Percentiles rank a stretch among this genome's conserved stretches.
These are phyloP conservation scores for Hydrozoanthus gracilis DNA, from an alignment of 92 coral and sea anemone species.

Conservation along the genomic window DNA sequence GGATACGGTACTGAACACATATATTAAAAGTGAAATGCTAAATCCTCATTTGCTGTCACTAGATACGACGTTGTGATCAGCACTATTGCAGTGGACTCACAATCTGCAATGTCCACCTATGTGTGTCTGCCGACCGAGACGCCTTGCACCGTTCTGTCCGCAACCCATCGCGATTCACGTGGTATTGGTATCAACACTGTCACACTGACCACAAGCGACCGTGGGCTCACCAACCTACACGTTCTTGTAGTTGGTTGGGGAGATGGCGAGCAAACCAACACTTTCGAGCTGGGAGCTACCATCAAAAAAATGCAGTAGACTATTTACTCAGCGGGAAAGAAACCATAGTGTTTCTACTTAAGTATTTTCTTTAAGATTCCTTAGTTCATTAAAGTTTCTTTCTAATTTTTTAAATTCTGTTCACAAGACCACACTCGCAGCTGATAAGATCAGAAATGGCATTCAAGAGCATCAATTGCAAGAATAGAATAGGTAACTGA, in stretches of 20 bases:
- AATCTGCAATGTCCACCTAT: constrained; percentile 82
- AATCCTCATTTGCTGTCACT: not conserved
- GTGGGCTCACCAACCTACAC: constrained; percentile 60
- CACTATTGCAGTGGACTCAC: constrained; percentile 67
- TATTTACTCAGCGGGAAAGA: not conserved
- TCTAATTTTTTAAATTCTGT: too few species aligned
- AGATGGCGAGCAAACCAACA: constrained; percentile 74
- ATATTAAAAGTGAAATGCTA: too few species aligned
- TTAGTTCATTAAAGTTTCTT: too few species aligned
- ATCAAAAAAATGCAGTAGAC: constrained; percentile 38
- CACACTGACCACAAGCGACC: constrained; percentile 69
- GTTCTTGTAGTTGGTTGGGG: constrained; percentile 81
- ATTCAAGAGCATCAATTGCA: too few species aligned
- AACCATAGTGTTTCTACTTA: not conserved
- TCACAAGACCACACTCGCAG: too few species aligned
- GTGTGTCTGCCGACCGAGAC: constrained; percentile 64
- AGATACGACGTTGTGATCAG: constrained; percentile 69
- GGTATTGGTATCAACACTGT: constrained; percentile 75
- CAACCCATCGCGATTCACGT: constrained; percentile 73
- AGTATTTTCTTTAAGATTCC: not conserved
- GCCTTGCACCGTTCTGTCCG: constrained; percentile 60
- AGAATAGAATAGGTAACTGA: too few species aligned
- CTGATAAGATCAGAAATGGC: too few species aligned
- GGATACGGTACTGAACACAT: too few species aligned
- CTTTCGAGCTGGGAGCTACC: constrained; percentile 73